Evolutionary conservation across 2,888 invertebrate genomes (phyloP), one percentile per base, ranked within the genome.

Genomic region (Tubulanus polymorphus): DNA sequence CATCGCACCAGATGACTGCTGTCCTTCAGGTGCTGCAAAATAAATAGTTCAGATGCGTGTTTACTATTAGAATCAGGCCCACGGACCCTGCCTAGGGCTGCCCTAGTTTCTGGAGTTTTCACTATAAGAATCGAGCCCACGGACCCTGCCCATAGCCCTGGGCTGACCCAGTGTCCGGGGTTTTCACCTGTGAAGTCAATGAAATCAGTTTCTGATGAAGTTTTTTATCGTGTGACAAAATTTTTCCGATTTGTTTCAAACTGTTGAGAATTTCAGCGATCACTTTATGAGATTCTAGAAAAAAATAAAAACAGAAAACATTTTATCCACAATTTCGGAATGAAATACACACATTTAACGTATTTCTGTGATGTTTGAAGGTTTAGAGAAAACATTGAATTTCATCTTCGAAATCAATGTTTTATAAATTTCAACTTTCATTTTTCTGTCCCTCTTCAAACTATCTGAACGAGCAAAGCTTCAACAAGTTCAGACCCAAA

Each of bases 201-300:
- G 68, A 79, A 0, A 88, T 83, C 3, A 88, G 79, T 50, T 85
- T 83, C 69, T 83, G 82, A 79, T 86, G 37, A 30, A 86, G 76
- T 35, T 81, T 60, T 37, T 66, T 81, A 69, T 84, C 85, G 61
- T 84, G 84, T 30, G 84, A 82, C 49, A 81, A 80, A n/a, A 85
- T 72, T 70, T 86, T 86, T n/a, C 88, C 89, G 23, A 91, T 81
- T 72, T 86, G 86, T 32, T 87, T 76, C 48, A 90, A 75, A 6
- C 89, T 87, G 51, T 85, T 85, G 66, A 92, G 83, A 6, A 90
- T 87, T 79, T 89, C 88, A 15, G 88, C 87, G 66, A 88, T 85
- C 0, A 90, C 89, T 82, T 90, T 88, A 69, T 90, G 90, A 0
- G 91, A 91, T 49, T 85, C 86, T 76, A 59, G 15, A 63, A 64